Base-by-base conservation (phyloP, 2,797 vertebrate species). In the Leptodactylus fallax region DNA sequence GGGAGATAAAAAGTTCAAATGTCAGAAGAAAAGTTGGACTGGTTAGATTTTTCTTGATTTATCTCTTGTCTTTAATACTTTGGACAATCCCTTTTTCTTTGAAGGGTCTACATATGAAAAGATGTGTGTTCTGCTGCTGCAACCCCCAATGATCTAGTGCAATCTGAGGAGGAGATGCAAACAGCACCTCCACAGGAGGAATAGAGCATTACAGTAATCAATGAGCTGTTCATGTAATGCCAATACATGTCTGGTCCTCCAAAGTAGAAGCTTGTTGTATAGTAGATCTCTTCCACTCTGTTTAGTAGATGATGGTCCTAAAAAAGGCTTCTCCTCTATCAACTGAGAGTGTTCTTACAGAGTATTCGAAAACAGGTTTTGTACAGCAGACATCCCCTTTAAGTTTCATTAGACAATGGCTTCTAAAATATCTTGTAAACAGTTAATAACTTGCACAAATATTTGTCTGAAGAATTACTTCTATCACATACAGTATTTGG, bases 391-490 rank as follows among this genome's bases (percentile, higher is more conserved):
- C 71, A 51, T 7, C 17, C 67, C 63, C 87, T 82, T 89, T 45
- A 89, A 89, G 87, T 71, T 60, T 16, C 69, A 77, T 67, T 77
- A 76, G 56, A 72, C 67, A 85, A 67, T 25, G 60, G 83, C 71
- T 76, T 78, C 58, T 21, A 49, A 82, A 90, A 94, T 93, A 92
- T 90, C 91, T 92, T 94, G 90, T 91, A 90, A 95, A 94, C 90
- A 93, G 92, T 91, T 94, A 94, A 94, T 95, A 93, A 91, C 93
- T 95, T 95, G 92, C 89, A 92, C 93, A 96, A 95, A 96, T 95
- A 96, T 95, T 95, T 94, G 91, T 91, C 91, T 91, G 93, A 90
- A 91, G 90, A 93, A 93, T 95, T 95, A 95, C 90, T 91, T 89
- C 93, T 93, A 95, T 95, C 92, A 91, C 93, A 92, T 95, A 77